Conservation (phyloP, 2,797 vertebrate genomes). For the Enteromius argenteus region DNA sequence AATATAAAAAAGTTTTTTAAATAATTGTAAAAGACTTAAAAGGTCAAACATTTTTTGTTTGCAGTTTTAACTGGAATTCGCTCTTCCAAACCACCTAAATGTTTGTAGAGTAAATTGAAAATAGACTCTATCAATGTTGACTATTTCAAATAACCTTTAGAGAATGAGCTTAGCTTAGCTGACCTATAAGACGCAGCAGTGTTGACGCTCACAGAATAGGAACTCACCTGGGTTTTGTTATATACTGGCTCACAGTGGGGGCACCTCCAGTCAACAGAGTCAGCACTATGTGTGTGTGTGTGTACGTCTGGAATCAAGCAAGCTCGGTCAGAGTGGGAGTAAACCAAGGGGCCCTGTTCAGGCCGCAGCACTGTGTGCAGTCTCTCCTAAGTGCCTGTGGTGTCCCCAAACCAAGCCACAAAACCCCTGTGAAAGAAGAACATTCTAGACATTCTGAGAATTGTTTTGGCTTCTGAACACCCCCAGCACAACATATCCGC, state of each 20-base stretch:
- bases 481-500: conserved; percentile 52
- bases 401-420: conserved; percentile 61
- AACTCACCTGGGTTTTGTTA: conserved; percentile 44
- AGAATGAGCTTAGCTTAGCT: not conserved
- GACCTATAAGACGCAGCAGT: not conserved
- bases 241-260: conserved; percentile 8
- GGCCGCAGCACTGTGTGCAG: conserved; percentile 49
- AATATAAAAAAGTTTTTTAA: not conserved
- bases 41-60: not conserved
- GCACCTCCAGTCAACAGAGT: conserved; percentile 16
- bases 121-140: not conserved
- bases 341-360: conserved; percentile 47
- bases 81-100: not conserved
- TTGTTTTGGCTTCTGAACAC: conserved; percentile 70
- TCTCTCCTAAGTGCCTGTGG: conserved; percentile 60
- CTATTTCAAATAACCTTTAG: not conserved
- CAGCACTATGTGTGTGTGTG: conserved; percentile 12
- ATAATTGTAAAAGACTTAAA: too few relatives aligned
- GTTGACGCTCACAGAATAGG: not conserved
- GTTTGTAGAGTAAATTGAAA: not conserved
- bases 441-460: conserved; percentile 75
- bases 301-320: not conserved
- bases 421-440: conserved; percentile 54
- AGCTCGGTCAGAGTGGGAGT: conserved; percentile 27
- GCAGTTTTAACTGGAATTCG: conserved; percentile 4